Conservation (phyloP, 1,140 invertebrate genomes). For the Nephila pilipes region DNA sequence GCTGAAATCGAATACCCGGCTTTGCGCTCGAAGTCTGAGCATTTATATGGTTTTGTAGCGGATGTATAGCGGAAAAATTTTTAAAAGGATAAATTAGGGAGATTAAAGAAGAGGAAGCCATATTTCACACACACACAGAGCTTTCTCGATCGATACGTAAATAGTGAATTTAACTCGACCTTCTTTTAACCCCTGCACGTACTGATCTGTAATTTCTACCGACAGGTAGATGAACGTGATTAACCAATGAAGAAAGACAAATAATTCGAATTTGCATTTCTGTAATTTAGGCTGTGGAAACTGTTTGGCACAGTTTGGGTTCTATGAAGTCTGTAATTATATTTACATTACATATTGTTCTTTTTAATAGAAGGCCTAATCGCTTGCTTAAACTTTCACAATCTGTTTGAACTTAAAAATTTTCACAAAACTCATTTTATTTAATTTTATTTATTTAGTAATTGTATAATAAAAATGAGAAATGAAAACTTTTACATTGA, state of each 20-base stretch:
- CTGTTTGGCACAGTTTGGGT: background rate
- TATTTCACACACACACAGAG: slow-evolving; percentile 40
- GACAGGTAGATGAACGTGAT: background rate
- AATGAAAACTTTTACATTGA: too few relatives aligned
- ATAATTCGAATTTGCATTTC: background rate
- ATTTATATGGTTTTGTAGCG: slow-evolving; percentile 22
- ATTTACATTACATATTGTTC: too few relatives aligned
- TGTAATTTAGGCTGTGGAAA: background rate
- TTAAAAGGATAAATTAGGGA: slow-evolving; percentile 51
- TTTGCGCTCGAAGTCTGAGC: background rate
- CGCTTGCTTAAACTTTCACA: too few relatives aligned
- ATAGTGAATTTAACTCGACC: slow-evolving; percentile 57
- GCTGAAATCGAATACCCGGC: background rate
- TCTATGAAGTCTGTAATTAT: too few relatives aligned
- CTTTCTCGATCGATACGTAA: slow-evolving; percentile 49
- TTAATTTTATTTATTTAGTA: too few relatives aligned
- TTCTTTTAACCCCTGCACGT: slow-evolving; percentile 41
- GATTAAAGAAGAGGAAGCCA: slow-evolving; percentile 55
- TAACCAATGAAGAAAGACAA: background rate
- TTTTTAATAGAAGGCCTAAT: too few relatives aligned
- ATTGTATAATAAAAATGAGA: too few relatives aligned
- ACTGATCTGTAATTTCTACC: background rate
- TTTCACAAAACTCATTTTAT: too few relatives aligned
- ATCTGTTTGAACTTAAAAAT: too few relatives aligned
- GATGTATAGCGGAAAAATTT: background rate